Conservation (phyloP, 37 sponge, comb jelly and placozoan genomes). For the Beroe ovata region DNA sequence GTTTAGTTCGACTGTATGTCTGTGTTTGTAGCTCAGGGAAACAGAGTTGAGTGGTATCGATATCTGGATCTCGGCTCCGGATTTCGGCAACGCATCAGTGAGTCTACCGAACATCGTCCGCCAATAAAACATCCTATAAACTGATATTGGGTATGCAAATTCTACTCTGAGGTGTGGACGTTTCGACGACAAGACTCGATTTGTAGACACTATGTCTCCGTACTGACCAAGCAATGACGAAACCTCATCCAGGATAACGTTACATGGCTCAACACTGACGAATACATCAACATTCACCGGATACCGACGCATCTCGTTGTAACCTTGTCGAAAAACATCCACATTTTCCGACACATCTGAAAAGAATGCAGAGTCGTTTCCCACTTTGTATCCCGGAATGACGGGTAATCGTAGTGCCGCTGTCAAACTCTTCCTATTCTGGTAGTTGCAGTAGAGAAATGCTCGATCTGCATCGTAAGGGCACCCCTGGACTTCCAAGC, state of each 20-base stretch:
- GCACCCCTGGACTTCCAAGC: not conserved
- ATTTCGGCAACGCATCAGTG: not conserved
- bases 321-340: not conserved
- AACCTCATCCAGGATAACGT: not conserved
- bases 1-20: not conserved
- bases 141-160: not conserved
- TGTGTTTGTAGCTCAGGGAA: not conserved
- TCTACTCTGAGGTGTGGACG: not conserved
- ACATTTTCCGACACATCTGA: not conserved
- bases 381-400: not conserved
- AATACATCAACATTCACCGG: not conserved
- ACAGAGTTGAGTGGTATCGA: not conserved
- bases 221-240: not conserved
- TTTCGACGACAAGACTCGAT: not conserved
- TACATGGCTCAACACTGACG: too few species aligned
- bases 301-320: not conserved
- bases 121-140: not conserved
- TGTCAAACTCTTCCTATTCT: not conserved
- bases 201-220: not conserved
- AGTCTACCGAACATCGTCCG: not conserved
- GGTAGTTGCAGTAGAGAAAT: conserved; percentile 16
- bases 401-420: not conserved
- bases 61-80: not conserved
- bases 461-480: conserved; percentile 26
- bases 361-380: not conserved